Evolutionary conservation across 2,797 vertebrate species (phyloP).

Genomic region (Champsocephalus esox): DNA sequence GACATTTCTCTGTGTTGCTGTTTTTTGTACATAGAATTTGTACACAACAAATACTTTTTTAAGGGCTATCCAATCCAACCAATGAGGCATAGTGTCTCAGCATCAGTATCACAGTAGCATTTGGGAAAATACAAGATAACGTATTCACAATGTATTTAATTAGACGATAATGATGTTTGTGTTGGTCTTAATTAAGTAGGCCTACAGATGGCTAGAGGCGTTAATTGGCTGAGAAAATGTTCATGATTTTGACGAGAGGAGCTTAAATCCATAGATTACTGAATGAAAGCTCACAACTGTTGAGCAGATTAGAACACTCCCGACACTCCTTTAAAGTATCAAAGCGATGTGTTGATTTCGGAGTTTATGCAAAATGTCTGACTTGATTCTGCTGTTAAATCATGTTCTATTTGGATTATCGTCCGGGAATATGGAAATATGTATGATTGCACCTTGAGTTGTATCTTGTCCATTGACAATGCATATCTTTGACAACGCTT

Average conservation of each 20-base stretch:
- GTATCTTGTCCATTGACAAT: neutral
- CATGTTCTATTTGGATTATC: neutral
- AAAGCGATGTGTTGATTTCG: neutral
- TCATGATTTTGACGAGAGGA: conserved; percentile 18
- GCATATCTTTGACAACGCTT: neutral
- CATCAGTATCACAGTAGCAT: neutral
- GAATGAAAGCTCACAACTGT: conserved; percentile 48
- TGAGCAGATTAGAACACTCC: conserved; percentile 6
- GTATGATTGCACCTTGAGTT: neutral
- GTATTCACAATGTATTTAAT: conserved; percentile 15
- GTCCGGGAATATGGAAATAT: neutral
- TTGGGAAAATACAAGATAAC: neutral
- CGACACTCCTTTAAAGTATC: conserved; percentile 9
- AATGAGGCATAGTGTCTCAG: neutral
- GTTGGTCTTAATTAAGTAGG: conserved; percentile 30
- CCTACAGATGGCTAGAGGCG: conserved; percentile 63
- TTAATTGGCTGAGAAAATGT: conserved; percentile 41
- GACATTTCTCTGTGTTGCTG: conserved; percentile 40
- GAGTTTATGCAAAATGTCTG: conserved; percentile 4
- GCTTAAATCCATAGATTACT: conserved; percentile 17
- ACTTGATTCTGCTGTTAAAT: conserved; percentile 12
- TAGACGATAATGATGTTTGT: conserved; percentile 37
- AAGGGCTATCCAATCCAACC: neutral
- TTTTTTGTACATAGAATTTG: neutral
- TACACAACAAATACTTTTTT: neutral